Evolutionary conservation across 2,888 invertebrate species (phyloP), one percentile per base, ranked within the genome.

Genomic region (Cylloceria caligata): DNA sequence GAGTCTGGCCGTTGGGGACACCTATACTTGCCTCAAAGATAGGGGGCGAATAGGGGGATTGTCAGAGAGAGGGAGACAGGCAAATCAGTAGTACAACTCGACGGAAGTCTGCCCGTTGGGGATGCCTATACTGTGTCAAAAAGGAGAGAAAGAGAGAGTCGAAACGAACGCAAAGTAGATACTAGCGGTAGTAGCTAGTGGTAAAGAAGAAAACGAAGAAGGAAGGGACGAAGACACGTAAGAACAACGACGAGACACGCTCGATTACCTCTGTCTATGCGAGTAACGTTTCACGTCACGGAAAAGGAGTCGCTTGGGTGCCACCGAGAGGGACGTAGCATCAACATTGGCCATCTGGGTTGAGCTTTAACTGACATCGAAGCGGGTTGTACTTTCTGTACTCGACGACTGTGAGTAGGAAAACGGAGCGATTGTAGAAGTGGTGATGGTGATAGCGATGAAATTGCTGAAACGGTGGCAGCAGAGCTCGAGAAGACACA

Each of bases 251-350:
- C 64, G 49, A 55, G 52, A 68, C 68, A 69, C 76, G 62, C 68
- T 62, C 69, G 69, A 77, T 77, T 77, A 77, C 67, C 69, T 52
- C 57, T 62, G 76, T 69, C 62, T 77, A 39, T 69, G 57, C 60
- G 47, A 68, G 67, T 75, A 67, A 76, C 67, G 67, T 49, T 76
- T 62, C 68, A 27, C 57, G 36, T 68, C 55, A 57, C 62, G 57
- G 30, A 45, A 77, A 69, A 77, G 62, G 36, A 71, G 49, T 30
- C 71, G 64, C 49, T 55, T 64, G 77, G 71, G 77, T 62, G 30
- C 47, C 47, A n/a, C 47, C 16, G 39, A 45, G 2, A 73, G 24
- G 49, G 24, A 27, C 36, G 39, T 34, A 52, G 30, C 64, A 67
- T 60, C 67, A 67, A 75, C 64, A 64, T 71, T 71, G 71, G 42